Conservation (phyloP, 2,797 vertebrate species). For the Phalloptychus januarius region DNA sequence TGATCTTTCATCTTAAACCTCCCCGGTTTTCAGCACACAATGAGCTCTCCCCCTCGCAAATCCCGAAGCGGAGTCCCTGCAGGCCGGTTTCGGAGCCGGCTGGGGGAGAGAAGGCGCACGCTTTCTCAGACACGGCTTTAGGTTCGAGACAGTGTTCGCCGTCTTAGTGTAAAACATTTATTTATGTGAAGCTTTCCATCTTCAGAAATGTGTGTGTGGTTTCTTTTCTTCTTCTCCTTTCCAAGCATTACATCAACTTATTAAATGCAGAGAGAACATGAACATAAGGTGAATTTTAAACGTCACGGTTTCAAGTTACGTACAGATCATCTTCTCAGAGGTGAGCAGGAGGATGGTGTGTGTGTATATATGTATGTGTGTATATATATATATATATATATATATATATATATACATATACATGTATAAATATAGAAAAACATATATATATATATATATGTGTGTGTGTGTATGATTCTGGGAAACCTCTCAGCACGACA, state of each 20-base stretch:
- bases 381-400: too few relatives aligned
- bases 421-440: too few relatives aligned
- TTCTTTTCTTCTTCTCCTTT: background rate
- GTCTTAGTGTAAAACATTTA: conserved; percentile 3
- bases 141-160: conserved; percentile 14
- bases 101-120: background rate
- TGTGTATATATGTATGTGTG: too few relatives aligned
- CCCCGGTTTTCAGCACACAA: conserved; percentile 40
- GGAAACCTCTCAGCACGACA: conserved; percentile 28
- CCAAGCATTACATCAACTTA: background rate
- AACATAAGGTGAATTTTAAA: background rate
- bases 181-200: background rate
- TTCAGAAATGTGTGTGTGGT: background rate
- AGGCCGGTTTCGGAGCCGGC: conserved; percentile 51
- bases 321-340: conserved; percentile 1
- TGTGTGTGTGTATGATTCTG: background rate
- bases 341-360: conserved; percentile 4
- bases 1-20: conserved; percentile 66
- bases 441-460: too few relatives aligned
- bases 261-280: background rate
- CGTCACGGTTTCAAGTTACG: conserved; percentile 1
- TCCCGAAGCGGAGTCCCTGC: conserved; percentile 51
- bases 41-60: conserved; percentile 40
- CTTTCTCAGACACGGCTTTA: conserved; percentile 27
- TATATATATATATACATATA: too few relatives aligned